A percentile compares a stretch with the other conserved stretches of the same genome.
These are phyloP conservation scores for Scolopax mira DNA, from an alignment of 2,113 vertebrate genomes.

Conservation along the genomic window DNA sequence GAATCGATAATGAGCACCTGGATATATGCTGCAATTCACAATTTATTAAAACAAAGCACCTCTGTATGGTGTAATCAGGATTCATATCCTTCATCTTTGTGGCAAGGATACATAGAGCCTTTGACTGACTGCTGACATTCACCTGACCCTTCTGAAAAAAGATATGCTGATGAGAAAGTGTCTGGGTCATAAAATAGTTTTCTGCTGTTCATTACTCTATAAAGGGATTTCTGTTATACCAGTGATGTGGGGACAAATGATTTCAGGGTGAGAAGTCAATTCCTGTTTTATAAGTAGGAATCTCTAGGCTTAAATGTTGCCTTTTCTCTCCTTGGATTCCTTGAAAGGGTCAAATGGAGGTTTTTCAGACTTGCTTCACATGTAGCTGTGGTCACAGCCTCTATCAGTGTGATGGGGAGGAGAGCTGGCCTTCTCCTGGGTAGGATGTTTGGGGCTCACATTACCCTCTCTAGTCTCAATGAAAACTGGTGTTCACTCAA, in stretches of 20 bases:
- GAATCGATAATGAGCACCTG: neutral
- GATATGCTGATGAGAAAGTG: neutral
- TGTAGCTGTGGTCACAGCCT: neutral
- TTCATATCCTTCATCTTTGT: accelerated
- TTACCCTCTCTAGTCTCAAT: neutral
- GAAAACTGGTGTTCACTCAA: neutral
- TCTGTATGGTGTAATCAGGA: neutral
- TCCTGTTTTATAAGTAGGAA: neutral
- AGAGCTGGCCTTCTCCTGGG: neutral
- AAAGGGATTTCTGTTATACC: neutral
- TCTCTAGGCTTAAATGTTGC: neutral
- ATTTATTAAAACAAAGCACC: neutral
- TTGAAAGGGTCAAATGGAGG: neutral
- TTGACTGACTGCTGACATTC: neutral
- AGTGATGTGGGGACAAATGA: neutral
- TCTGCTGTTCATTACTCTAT: neutral
- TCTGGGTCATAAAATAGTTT: neutral
- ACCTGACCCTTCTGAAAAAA: neutral
- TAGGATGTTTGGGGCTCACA: neutral
- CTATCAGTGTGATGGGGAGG: neutral
- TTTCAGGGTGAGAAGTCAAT: neutral
- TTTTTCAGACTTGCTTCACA: neutral
- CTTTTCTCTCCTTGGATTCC: neutral
- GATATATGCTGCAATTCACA: neutral
- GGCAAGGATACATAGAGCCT: neutral